phyloP scores from a whole-genome alignment of 1,140 invertebrate genomes.

The Hesperophylax magnus region DNA sequence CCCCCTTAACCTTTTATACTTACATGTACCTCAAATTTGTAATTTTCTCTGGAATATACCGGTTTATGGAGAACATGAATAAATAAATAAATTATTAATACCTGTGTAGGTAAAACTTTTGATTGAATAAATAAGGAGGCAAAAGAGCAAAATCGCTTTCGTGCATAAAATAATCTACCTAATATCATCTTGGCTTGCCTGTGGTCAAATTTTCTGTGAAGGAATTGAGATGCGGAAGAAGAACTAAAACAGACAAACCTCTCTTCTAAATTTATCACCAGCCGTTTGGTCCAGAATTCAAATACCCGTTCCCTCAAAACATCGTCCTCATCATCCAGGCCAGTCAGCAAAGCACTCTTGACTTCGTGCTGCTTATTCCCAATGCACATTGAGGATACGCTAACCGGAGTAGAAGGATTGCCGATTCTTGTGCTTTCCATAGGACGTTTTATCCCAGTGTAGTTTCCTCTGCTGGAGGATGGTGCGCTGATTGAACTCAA shows the following conservation, averaged over 20 bases:
- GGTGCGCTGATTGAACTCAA: background rate
- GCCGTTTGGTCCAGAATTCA: slow-evolving; percentile 67
- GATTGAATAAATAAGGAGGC: too few relatives aligned
- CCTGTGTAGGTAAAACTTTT: too few relatives aligned
- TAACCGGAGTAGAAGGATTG: background rate
- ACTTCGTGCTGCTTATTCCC: slow-evolving; percentile 52
- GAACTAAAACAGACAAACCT: slow-evolving; percentile 26
- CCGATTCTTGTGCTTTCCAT: slow-evolving; percentile 38
- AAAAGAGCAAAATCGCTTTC: too few relatives aligned
- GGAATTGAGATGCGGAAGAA: too few relatives aligned
- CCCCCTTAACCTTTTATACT: too few relatives aligned
- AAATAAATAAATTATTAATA: too few relatives aligned
- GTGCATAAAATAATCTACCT: too few relatives aligned
- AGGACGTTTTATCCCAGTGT: slow-evolving; percentile 13
- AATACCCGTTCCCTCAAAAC: slow-evolving; percentile 64
- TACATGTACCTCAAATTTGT: too few relatives aligned
- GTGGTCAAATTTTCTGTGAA: too few relatives aligned
- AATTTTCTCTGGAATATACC: too few relatives aligned
- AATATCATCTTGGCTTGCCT: too few relatives aligned
- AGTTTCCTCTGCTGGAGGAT: background rate
- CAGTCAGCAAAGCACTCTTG: slow-evolving; percentile 61
- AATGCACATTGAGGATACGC: slow-evolving; percentile 28
- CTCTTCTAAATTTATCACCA: slow-evolving; percentile 34
- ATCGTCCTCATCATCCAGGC: slow-evolving; percentile 65
- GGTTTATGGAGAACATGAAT: too few relatives aligned